Conservation (phyloP, 2,888 invertebrate species). For the Chelonus formosanus region DNA sequence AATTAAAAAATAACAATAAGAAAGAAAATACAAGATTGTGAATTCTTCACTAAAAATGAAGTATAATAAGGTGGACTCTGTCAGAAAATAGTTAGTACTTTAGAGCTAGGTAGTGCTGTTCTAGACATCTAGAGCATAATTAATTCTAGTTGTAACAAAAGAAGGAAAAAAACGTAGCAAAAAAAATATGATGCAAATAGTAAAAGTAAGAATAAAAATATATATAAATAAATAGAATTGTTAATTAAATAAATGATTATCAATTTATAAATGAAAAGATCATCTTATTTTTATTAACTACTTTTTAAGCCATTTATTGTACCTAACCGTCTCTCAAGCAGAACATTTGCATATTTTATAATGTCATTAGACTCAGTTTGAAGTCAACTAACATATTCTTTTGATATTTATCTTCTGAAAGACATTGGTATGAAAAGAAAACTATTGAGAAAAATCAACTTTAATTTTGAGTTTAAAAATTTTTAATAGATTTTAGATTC, state of each 20-base stretch:
- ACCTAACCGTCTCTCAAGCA: constrained; percentile 45
- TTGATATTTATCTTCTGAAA: constrained; percentile 13
- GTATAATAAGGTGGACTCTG: not conserved
- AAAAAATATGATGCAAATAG: not conserved
- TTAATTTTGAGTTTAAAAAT: too few species aligned
- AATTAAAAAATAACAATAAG: not conserved
- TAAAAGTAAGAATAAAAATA: not conserved
- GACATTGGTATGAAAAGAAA: constrained; percentile 19
- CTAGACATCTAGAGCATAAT: constrained; percentile 5
- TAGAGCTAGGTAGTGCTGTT: not conserved
- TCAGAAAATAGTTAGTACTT: not conserved
- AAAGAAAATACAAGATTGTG: not conserved
- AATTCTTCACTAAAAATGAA: not conserved
- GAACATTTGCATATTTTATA: constrained; percentile 52
- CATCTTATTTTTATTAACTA: constrained; percentile 18
- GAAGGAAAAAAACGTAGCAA: too few species aligned
- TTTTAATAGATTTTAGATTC: too few species aligned
- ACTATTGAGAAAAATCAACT: constrained; percentile 11
- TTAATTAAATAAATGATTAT: not conserved
- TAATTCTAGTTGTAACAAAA: not conserved
- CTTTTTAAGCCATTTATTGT: constrained; percentile 25
- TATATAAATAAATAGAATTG: not conserved
- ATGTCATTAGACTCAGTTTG: constrained; percentile 49
- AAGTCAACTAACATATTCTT: constrained; percentile 10
- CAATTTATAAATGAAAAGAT: not conserved